These are phyloP conservation scores for Sphenopsis melanotis DNA, from an alignment of 2,797 vertebrate species.

Conservation along the genomic window DNA sequence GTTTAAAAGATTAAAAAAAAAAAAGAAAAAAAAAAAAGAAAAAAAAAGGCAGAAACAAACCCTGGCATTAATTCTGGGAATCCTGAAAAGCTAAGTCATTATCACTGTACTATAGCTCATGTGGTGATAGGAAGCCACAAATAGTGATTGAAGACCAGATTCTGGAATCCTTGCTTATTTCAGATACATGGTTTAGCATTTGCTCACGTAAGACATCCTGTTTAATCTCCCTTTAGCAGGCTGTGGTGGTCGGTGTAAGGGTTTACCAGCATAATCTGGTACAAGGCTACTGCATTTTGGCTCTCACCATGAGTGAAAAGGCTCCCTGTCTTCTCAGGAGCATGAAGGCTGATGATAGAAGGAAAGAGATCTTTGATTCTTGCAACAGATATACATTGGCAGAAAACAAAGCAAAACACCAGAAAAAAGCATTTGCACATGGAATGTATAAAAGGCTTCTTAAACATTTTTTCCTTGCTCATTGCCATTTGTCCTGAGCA, in stretches of 20 bases:
- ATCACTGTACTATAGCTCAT: neutral
- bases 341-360: neutral
- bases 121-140: neutral
- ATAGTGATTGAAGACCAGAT: neutral
- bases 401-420: neutral
- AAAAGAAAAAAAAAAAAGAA: neutral
- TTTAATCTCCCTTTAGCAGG: neutral
- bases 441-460: neutral
- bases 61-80: conserved; percentile 52
- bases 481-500: neutral
- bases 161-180: neutral
- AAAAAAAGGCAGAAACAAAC: neutral
- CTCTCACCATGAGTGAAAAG: neutral
- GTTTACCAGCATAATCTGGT: neutral
- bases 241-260: neutral
- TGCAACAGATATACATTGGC: neutral
- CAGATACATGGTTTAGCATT: neutral
- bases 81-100: conserved; percentile 50
- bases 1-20: neutral
- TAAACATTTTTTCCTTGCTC: neutral
- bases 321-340: neutral
- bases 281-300: neutral
- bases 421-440: neutral
- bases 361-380: neutral
- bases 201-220: neutral